Base-by-base conservation (phyloP, 2,113 vertebrate species). In the Delphinus delphis region DNA sequence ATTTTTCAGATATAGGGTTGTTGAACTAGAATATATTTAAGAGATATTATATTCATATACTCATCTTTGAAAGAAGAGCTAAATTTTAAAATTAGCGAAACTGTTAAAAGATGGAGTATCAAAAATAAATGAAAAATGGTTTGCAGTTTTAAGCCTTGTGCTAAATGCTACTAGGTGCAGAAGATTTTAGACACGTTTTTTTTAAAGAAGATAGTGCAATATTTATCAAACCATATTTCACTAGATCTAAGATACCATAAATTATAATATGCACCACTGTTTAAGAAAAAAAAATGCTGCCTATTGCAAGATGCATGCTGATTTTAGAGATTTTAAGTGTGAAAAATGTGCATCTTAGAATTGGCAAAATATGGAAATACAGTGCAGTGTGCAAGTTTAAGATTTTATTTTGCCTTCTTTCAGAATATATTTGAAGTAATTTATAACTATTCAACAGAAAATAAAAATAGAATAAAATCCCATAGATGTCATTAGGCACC, bases 321-420 rank as follows among this genome's bases (percentile, higher is more conserved):
- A 79, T 70, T 93, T 82, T 88, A 89, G 73, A 95, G 36, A 70
- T 8, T 65, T 17, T 63, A 14, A 17, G 28, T 76, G 8, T 50
- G 36, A 74, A 79, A 97, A 87, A 26, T 79, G 0, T 55, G 0
- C 15, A 79, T 94, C 33, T 86, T 85, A 93, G 38, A 93, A 85
- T 31, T 90, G 50, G 86, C 21, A 93, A 33, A 88, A 83, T 95
- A 38, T 38, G 50, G 36, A 93, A 86, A 65, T 87, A 53, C 13
- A 67, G 3, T 77, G 6, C 14, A 86, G 3, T 86, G 47, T 74
- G 31, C 12, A 95, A 13, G 20, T 85, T 90, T 44, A 80, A 80
- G 23, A 44, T 90, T 96, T 95, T 70, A 60, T 77, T 89, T 96
- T 87, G 55, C 31, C 8, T 70, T 82, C 71, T 76, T 95, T 93